phyloP scores from a whole-genome alignment of 2,113 vertebrate species.

The Tachysurus vachellii region DNA sequence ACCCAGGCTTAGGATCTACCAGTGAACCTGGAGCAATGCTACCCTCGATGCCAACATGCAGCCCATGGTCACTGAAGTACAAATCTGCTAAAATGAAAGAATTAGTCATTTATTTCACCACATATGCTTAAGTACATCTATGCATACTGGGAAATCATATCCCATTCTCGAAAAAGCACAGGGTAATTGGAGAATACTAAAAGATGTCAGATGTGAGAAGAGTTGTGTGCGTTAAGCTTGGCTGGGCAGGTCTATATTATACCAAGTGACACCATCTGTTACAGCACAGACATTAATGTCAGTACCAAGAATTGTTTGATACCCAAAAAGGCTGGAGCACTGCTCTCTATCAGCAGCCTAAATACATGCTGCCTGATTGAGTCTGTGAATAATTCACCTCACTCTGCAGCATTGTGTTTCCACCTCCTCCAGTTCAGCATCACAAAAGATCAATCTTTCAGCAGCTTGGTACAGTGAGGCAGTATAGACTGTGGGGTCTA shows the following conservation, averaged over 20 bases:
- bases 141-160: background rate
- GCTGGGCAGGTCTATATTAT: conserved; percentile 44
- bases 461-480: background rate
- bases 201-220: conserved; percentile 1
- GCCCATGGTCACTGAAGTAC: background rate
- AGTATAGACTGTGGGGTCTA: background rate
- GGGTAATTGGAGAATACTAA: background rate
- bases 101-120: background rate
- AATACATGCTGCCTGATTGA: conserved; percentile 56
- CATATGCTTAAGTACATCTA: background rate
- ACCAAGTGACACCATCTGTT: conserved; percentile 50
- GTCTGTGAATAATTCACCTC: conserved; percentile 67
- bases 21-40: background rate
- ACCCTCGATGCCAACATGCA: background rate
- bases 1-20: background rate
- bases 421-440: conserved; percentile 32
- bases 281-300: conserved; percentile 58
- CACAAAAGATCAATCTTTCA: conserved; percentile 50
- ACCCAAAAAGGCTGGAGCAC: conserved; percentile 47
- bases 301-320: conserved; percentile 47
- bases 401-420: conserved; percentile 41
- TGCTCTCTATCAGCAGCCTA: conserved; percentile 56
- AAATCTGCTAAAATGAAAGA: background rate
- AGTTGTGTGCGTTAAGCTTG: conserved; percentile 12
- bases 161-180: background rate